phyloP scores from a whole-genome alignment of 2,113 vertebrate genomes.

The Pygoscelis antarcticus region DNA sequence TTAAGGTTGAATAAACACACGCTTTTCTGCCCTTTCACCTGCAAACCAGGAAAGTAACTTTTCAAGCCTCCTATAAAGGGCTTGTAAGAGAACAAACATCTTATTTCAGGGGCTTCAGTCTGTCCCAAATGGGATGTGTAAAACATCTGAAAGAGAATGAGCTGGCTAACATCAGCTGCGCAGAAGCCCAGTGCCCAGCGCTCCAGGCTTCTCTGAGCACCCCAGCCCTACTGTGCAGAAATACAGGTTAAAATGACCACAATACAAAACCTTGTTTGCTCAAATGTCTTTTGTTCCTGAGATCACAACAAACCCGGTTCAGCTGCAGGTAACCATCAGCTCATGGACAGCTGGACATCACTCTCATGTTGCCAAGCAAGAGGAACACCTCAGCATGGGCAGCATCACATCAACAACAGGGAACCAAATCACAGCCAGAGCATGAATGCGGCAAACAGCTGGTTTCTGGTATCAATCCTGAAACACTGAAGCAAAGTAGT shows the following conservation, averaged over 20 bases:
- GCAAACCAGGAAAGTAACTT: not conserved
- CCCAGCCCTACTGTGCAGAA: not conserved
- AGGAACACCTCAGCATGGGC: not conserved
- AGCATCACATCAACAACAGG: not conserved
- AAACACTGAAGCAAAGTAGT: not conserved
- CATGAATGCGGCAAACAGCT: not conserved
- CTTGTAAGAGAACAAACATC: not conserved
- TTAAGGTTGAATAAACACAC: not conserved
- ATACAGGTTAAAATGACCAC: not conserved
- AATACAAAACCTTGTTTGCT: not conserved
- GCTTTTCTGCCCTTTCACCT: not conserved
- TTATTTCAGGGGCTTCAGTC: not conserved
- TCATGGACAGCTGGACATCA: not conserved
- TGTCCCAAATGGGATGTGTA: not conserved
- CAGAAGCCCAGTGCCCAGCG: not conserved
- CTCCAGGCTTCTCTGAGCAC: not conserved
- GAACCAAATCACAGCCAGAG: not conserved
- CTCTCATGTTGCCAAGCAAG: not conserved
- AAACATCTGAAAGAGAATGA: not conserved
- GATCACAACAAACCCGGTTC: not conserved
- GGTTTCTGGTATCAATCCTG: not conserved
- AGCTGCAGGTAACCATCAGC: not conserved
- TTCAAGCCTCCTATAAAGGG: not conserved
- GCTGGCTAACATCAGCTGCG: not conserved
- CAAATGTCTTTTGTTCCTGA: not conserved